Percentiles rank a stretch among this genome's conserved stretches.
phyloP scores from a whole-genome alignment of 2,797 vertebrate species.

The Anabacerthia variegaticeps region DNA sequence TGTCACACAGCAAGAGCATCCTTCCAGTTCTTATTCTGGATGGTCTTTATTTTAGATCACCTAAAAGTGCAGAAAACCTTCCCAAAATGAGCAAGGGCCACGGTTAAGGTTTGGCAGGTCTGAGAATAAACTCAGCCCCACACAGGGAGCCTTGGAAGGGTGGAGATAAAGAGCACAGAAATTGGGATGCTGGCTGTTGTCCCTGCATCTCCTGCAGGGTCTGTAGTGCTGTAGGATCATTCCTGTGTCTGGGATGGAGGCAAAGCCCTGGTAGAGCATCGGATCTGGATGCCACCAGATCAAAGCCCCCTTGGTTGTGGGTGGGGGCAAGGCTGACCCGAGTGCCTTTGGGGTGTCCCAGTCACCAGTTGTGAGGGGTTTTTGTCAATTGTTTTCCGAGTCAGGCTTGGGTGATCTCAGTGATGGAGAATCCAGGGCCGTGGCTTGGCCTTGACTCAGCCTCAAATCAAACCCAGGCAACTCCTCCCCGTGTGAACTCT shows the following conservation, averaged over 20 bases:
- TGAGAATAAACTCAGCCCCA: neutral
- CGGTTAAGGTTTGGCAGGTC: neutral
- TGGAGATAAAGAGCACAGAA: neutral
- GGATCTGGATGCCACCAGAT: accelerated
- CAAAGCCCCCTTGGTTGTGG: neutral
- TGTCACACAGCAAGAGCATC: neutral
- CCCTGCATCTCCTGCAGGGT: neutral
- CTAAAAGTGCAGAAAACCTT: neutral
- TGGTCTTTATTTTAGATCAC: neutral
- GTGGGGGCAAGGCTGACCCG: neutral
- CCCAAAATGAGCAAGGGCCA: neutral
- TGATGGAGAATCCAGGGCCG: slow-evolving; percentile 18
- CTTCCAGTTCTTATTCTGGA: neutral
- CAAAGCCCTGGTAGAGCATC: neutral
- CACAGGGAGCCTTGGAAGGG: neutral
- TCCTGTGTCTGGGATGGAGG: neutral
- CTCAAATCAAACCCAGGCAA: slow-evolving; percentile 11
- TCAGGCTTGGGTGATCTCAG: neutral
- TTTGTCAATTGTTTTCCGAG: neutral
- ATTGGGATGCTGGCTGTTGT: neutral
- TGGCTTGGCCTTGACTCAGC: slow-evolving; percentile 47
- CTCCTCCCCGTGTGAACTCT: neutral
- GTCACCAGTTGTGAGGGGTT: neutral
- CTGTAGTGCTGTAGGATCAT: neutral
- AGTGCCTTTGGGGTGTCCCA: neutral